These are phyloP conservation scores for Stichopus horrens DNA, from an alignment of 53 echinoderm and acorn worm species.

Conservation along the genomic window DNA sequence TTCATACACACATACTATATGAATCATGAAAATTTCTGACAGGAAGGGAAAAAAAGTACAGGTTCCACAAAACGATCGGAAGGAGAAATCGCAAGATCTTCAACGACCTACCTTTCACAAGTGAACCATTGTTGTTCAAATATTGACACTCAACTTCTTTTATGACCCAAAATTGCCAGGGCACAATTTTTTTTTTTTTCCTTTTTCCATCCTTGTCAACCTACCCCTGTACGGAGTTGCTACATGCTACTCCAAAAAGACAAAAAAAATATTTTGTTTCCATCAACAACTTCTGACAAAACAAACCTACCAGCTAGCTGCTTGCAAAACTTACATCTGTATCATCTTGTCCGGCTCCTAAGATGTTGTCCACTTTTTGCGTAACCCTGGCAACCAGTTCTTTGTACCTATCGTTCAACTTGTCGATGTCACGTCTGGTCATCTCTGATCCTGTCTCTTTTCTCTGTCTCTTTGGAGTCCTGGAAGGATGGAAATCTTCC, in stretches of 20 bases:
- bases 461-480: conserved; percentile 44
- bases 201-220: too few relatives aligned
- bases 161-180: too few relatives aligned
- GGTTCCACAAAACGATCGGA: too few relatives aligned
- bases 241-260: background rate
- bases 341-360: conserved; percentile 53
- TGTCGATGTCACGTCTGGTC: conserved; percentile 70
- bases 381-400: conserved; percentile 74
- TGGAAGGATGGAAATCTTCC: conserved; percentile 57
- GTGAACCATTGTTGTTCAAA: too few relatives aligned
- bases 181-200: too few relatives aligned
- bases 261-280: background rate
- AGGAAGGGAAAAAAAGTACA: too few relatives aligned
- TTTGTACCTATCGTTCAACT: conserved; percentile 71
- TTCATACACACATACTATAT: background rate
- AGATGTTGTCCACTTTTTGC: conserved; percentile 66
- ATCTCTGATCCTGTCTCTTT: conserved; percentile 63
- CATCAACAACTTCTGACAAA: background rate
- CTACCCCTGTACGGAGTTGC: too few relatives aligned
- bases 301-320: background rate
- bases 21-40: background rate
- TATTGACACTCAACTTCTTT: too few relatives aligned
- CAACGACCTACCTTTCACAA: too few relatives aligned
- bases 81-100: too few relatives aligned
- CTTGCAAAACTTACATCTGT: conserved; percentile 22